phyloP scores from a whole-genome alignment of 2,888 invertebrate species.

The Acrocera orbiculus region DNA sequence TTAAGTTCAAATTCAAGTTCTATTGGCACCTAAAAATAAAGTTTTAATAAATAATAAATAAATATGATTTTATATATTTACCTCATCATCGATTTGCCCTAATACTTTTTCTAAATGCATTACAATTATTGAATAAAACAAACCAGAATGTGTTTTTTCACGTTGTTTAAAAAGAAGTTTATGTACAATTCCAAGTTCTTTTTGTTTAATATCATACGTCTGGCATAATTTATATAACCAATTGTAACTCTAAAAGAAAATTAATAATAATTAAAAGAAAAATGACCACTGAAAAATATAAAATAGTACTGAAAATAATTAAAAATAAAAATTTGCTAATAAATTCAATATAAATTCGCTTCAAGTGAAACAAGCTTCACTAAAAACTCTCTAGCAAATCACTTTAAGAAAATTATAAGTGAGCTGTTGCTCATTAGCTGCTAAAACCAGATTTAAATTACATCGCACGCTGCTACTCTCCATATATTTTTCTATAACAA shows the following conservation, averaged over 20 bases:
- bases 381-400: too few relatives aligned
- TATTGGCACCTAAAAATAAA: conserved; percentile 7
- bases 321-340: too few relatives aligned
- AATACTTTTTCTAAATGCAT: conserved; percentile 21
- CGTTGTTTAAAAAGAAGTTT: conserved; percentile 25
- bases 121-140: conserved; percentile 24
- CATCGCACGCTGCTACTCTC: too few relatives aligned
- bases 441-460: too few relatives aligned
- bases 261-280: neutral
- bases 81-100: conserved; percentile 18
- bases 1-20: conserved; percentile 17
- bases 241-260: conserved; percentile 16
- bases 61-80: neutral
- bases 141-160: conserved; percentile 25
- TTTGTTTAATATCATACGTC: conserved; percentile 18
- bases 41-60: neutral
- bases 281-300: too few relatives aligned
- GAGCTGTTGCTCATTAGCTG: too few relatives aligned
- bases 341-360: too few relatives aligned
- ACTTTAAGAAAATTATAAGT: too few relatives aligned
- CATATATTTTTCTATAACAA: too few relatives aligned
- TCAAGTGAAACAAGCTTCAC: too few relatives aligned
- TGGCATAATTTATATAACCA: conserved; percentile 27
- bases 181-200: conserved; percentile 22
- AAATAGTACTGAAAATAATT: too few relatives aligned